These are phyloP conservation scores for Acromyrmex heyeri DNA, from an alignment of 1,140 invertebrate species.

Conservation along the genomic window DNA sequence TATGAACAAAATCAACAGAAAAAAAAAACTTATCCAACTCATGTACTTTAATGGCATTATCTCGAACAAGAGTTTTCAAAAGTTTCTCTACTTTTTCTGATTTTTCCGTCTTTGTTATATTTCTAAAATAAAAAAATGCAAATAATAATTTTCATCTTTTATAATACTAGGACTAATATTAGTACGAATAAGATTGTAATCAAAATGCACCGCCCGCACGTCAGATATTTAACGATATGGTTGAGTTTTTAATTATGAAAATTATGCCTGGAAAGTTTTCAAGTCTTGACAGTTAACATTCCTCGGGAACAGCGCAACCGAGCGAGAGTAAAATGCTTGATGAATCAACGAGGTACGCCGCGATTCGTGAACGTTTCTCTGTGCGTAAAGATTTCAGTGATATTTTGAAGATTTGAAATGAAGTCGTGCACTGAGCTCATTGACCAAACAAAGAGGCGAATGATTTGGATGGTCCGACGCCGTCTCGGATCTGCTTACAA, in stretches of 20 bases:
- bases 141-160: neutral
- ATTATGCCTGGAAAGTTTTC: neutral
- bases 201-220: no score
- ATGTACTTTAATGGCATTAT: neutral
- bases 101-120: neutral
- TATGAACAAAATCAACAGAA: slow-evolving; percentile 65
- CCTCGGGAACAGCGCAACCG: neutral
- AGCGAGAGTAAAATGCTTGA: slow-evolving; percentile 17
- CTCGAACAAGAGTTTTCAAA: neutral
- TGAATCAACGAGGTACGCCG: slow-evolving; percentile 21
- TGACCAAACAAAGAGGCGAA: slow-evolving; percentile 64
- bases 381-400: slow-evolving; percentile 15
- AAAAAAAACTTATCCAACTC: slow-evolving; percentile 15
- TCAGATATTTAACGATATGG: neutral
- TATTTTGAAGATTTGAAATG: slow-evolving; percentile 65
- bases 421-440: slow-evolving; percentile 48
- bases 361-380: slow-evolving; percentile 16
- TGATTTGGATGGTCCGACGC: slow-evolving; percentile 46
- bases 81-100: neutral
- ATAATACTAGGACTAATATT: neutral
- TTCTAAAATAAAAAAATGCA: neutral
- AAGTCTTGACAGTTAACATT: neutral
- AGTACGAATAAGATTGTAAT: neutral
- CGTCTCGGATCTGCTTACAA: slow-evolving; percentile 81
- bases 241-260: neutral